These are phyloP conservation scores for Urocitellus parryii DNA, from an alignment of 2,113 vertebrate species.

Conservation along the genomic window DNA sequence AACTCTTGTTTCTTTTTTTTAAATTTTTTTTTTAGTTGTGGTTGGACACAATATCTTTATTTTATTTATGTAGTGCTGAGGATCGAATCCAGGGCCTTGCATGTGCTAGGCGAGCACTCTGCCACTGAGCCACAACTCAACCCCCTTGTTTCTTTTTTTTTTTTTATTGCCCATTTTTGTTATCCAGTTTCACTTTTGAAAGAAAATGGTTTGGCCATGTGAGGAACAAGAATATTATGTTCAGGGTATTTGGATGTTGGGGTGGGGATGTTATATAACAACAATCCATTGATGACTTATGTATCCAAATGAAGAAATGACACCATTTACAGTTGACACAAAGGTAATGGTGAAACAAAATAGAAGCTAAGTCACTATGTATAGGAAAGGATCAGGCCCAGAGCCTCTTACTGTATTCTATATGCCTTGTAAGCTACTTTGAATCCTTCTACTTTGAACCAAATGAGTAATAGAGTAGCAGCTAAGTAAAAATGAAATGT, in stretches of 20 bases:
- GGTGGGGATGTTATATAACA: accelerated
- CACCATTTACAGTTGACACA: not conserved
- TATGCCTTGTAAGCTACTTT: not conserved
- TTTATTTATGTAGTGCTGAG: no score
- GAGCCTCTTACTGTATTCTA: not conserved
- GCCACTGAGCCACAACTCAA: no score
- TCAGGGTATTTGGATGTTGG: not conserved
- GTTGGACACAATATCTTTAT: no score
- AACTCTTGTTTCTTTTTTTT: not conserved
- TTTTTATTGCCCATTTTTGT: not conserved
- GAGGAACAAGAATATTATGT: not conserved
- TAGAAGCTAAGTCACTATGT: not conserved
- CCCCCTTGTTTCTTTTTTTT: not conserved
- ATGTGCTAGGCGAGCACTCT: no score
- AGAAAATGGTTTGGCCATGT: conserved; percentile 28
- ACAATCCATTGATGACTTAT: not conserved
- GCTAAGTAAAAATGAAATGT: not conserved
- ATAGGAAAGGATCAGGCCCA: not conserved
- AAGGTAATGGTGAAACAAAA: not conserved
- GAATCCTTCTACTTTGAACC: conserved; percentile 7
- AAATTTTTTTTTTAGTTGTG: no score
- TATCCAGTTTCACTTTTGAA: conserved; percentile 31
- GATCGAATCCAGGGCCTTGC: no score
- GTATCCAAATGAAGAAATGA: not conserved
- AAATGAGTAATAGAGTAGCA: not conserved